A percentile compares a stretch with the other conserved stretches of the same genome.
phyloP scores from a whole-genome alignment of 2,888 invertebrate species.

The Trichopria drosophilae region DNA sequence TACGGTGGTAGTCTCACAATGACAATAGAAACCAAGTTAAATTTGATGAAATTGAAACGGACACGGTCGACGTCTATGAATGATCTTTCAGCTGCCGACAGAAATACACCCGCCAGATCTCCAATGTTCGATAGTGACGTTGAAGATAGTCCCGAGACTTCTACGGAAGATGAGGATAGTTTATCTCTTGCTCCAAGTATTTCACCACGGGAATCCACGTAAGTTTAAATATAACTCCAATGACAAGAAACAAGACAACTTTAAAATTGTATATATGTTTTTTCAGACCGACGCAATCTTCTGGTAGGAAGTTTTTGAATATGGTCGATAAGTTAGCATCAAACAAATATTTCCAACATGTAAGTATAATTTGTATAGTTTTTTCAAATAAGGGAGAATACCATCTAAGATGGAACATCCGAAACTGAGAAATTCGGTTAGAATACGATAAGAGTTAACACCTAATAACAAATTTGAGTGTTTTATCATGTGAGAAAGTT shows the following conservation, averaged over 20 bases:
- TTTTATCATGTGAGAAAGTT: too few relatives aligned
- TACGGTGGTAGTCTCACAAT: conserved; percentile 80
- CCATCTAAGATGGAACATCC: too few relatives aligned
- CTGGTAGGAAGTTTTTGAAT: conserved; percentile 73
- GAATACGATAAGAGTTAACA: too few relatives aligned
- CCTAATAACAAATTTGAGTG: too few relatives aligned
- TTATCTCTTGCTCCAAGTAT: conserved; percentile 45
- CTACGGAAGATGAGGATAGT: conserved; percentile 70
- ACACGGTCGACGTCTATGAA: conserved; percentile 43
- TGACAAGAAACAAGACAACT: neutral
- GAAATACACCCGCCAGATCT: conserved; percentile 50
- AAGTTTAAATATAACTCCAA: conserved; percentile 23
- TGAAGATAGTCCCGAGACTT: conserved; percentile 80
- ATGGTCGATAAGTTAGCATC: conserved; percentile 85
- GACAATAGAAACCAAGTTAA: conserved; percentile 86
- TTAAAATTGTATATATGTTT: too few relatives aligned
- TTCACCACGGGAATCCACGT: conserved; percentile 47
- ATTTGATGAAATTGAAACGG: conserved; percentile 70
- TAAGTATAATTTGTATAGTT: conserved; percentile 55
- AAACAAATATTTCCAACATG: conserved; percentile 83
- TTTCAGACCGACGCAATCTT: conserved; percentile 52
- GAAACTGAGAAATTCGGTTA: too few relatives aligned
- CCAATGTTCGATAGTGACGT: conserved; percentile 76
- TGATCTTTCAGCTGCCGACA: conserved; percentile 40
- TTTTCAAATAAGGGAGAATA: too few relatives aligned